These are phyloP conservation scores for Apis laboriosa DNA, from an alignment of 1,140 invertebrate genomes.

Conservation along the genomic window DNA sequence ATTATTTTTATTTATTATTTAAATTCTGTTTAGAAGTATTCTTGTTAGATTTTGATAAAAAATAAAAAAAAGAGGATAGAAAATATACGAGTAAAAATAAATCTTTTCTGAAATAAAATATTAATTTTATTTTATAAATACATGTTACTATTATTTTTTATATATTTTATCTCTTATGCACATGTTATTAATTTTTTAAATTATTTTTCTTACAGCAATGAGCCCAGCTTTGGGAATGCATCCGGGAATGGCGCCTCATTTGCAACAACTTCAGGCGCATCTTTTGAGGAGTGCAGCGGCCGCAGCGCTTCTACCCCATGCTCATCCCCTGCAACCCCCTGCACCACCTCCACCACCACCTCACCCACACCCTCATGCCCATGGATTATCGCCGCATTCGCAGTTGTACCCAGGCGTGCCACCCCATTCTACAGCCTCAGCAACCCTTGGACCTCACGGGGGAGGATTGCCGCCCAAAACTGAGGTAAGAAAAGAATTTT, in stretches of 20 bases:
- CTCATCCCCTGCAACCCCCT: slow-evolving; percentile 78
- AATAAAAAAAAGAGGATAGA: too few relatives aligned
- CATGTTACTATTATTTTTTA: too few relatives aligned
- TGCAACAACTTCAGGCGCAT: slow-evolving; percentile 90
- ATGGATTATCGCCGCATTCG: slow-evolving; percentile 70
- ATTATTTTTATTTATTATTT: too few relatives aligned
- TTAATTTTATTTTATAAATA: too few relatives aligned
- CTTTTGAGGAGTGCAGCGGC: slow-evolving; percentile 84
- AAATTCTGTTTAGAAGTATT: too few relatives aligned
- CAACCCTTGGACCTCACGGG: slow-evolving; percentile 75
- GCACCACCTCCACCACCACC: slow-evolving; percentile 80
- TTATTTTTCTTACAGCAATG: slow-evolving; percentile 76
- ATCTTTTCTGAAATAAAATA: too few relatives aligned
- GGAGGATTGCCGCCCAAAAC: slow-evolving; percentile 74
- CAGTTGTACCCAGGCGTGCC: slow-evolving; percentile 76
- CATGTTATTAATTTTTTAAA: background rate
- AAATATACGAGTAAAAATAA: too few relatives aligned
- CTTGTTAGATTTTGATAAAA: too few relatives aligned
- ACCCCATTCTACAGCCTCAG: slow-evolving; percentile 75
- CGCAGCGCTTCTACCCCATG: slow-evolving; percentile 82
- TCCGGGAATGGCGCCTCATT: slow-evolving; percentile 84
- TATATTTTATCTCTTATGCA: too few relatives aligned
- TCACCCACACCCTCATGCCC: slow-evolving; percentile 72
- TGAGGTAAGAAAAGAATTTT: slow-evolving; percentile 67
- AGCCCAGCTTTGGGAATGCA: slow-evolving; percentile 86